These are phyloP conservation scores for Ciconia maguari DNA, from an alignment of 2,113 vertebrate genomes.

Conservation along the genomic window DNA sequence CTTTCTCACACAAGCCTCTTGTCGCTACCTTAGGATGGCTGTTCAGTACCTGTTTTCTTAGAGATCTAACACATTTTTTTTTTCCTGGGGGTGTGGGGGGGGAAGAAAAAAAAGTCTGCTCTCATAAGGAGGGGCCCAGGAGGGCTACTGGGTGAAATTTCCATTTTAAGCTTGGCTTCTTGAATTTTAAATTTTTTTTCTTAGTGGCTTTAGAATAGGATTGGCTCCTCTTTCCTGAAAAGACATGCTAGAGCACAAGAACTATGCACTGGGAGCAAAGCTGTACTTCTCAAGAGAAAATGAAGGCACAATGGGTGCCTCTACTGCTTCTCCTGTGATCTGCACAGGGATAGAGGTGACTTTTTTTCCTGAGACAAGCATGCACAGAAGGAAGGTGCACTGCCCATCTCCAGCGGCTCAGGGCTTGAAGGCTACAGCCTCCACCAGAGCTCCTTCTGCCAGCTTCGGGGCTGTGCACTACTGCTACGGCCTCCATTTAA, in stretches of 20 bases:
- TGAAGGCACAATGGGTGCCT: not conserved
- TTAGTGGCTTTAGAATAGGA: not conserved
- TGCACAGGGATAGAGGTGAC: rapidly evolving
- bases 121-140: not conserved
- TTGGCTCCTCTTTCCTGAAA: not conserved
- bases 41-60: not conserved
- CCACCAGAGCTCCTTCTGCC: not conserved
- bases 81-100: too few relatives aligned
- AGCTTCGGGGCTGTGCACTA: too few relatives aligned
- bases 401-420: not conserved
- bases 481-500: not conserved
- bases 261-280: not conserved
- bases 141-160: not conserved
- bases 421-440: not conserved
- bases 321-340: not conserved
- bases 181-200: not conserved
- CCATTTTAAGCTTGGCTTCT: rapidly evolving
- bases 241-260: not conserved
- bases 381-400: not conserved
- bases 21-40: not conserved
- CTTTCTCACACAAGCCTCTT: not conserved
- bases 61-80: too few relatives aligned
- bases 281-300: not conserved
- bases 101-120: rapidly evolving
- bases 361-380: rapidly evolving